Evolutionary conservation across 1,140 invertebrate genomes (phyloP).

Genomic region (Drosophila ercepeae): DNA sequence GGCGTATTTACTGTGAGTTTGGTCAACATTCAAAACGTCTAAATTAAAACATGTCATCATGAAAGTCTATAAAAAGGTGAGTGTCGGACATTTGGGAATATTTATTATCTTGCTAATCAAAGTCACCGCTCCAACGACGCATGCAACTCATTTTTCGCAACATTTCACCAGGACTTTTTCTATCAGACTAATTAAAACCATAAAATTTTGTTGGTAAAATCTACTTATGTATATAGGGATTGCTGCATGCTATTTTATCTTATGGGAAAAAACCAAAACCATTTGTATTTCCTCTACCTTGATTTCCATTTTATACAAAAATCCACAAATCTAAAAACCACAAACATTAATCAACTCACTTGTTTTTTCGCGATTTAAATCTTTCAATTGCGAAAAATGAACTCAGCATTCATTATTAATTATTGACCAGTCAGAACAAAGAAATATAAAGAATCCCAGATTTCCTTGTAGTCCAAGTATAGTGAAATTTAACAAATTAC

Average conservation of each 20-base stretch:
- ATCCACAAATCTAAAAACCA: not conserved
- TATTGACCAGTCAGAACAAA: constrained; percentile 33
- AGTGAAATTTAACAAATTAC: constrained; percentile 33
- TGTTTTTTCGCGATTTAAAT: not conserved
- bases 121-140: constrained; percentile 42
- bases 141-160: constrained; percentile 46
- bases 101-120: constrained; percentile 31
- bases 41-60: not conserved
- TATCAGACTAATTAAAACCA: constrained; percentile 2
- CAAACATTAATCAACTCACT: not conserved
- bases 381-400: constrained; percentile 20
- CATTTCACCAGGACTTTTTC: constrained; percentile 37
- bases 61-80: constrained; percentile 17
- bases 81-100: constrained; percentile 13
- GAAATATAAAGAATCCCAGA: constrained; percentile 30
- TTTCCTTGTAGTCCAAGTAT: not conserved
- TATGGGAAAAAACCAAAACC: not conserved
- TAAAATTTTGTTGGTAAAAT: not conserved
- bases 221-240: not conserved
- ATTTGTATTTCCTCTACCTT: not conserved
- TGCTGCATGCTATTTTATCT: not conserved
- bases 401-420: constrained; percentile 24
- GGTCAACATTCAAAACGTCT: constrained; percentile 34
- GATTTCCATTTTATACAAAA: not conserved
- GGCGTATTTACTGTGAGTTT: constrained; percentile 82